phyloP scores from a whole-genome alignment of 2,797 vertebrate species.

The Takifugu ocellatus region DNA sequence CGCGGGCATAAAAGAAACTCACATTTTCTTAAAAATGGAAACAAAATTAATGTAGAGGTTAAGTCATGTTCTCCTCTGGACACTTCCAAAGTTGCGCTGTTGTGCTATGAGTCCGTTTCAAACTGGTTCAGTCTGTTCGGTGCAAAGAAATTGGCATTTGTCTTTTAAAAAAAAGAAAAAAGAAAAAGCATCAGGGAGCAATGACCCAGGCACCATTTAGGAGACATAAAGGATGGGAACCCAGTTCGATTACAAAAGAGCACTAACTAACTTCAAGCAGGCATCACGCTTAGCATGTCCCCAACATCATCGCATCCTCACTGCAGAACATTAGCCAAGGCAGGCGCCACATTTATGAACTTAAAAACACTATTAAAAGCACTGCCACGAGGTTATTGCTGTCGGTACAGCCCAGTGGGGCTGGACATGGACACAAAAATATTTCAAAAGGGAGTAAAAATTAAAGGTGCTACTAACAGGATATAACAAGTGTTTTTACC shows the following conservation, averaged over 20 bases:
- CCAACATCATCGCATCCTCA: constrained; percentile 1
- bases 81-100: neutral
- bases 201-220: constrained; percentile 20
- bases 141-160: neutral
- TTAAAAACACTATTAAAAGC: constrained; percentile 20
- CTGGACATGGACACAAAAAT: constrained; percentile 16
- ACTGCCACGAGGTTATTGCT: constrained; percentile 51
- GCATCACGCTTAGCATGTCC: neutral
- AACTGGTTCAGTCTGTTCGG: neutral
- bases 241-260: constrained; percentile 3
- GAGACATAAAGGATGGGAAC: constrained; percentile 10
- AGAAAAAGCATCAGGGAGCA: constrained; percentile 10
- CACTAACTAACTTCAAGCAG: constrained; percentile 2
- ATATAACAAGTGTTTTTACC: constrained; percentile 14
- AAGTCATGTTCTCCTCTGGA: neutral
- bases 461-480: constrained; percentile 45
- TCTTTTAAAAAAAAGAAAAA: neutral
- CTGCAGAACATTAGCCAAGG: constrained; percentile 17
- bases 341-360: constrained; percentile 25
- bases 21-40: neutral
- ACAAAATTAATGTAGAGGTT: neutral
- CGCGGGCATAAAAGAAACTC: neutral
- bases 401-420: constrained; percentile 11
- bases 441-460: constrained; percentile 13
- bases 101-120: constrained; percentile 6